phyloP scores from a whole-genome alignment of 2,888 invertebrate genomes.

The Oegoconia quadripuncta region DNA sequence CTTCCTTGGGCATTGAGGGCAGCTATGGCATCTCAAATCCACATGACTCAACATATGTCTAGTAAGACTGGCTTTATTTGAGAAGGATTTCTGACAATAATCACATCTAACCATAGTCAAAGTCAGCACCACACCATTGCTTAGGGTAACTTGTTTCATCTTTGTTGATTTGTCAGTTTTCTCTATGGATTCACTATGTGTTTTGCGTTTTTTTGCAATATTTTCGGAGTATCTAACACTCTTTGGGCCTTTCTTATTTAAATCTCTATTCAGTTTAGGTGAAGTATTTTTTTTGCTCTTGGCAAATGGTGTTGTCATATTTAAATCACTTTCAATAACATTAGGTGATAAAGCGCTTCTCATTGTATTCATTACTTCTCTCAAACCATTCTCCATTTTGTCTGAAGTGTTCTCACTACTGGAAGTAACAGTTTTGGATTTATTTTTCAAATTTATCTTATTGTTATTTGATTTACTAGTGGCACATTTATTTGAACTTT shows the following conservation, averaged over 20 bases:
- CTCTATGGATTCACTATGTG: background rate
- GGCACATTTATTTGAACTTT: constrained; percentile 12
- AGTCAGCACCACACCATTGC: constrained; percentile 37
- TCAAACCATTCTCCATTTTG: constrained; percentile 4
- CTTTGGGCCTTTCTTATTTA: background rate
- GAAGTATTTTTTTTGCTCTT: background rate
- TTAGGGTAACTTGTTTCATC: constrained; percentile 31
- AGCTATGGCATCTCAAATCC: constrained; percentile 81
- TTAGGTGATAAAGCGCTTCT: constrained; percentile 11
- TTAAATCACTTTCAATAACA: background rate
- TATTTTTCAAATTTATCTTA: background rate
- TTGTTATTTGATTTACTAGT: constrained; percentile 12
- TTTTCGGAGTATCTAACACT: background rate
- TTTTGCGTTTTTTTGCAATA: background rate
- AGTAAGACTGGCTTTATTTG: constrained; percentile 81
- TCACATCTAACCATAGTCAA: constrained; percentile 67
- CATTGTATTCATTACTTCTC: constrained; percentile 9
- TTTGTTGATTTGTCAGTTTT: constrained; percentile 6
- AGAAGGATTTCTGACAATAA: constrained; percentile 82
- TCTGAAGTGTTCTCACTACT: background rate
- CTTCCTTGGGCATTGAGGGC: constrained; percentile 80
- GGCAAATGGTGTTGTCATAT: background rate
- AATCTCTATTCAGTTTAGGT: background rate
- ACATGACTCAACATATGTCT: constrained; percentile 84
- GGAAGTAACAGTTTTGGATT: no score